Evolutionary conservation across 2,113 vertebrate species (phyloP).

Genomic region (Osmerus mordax): DNA sequence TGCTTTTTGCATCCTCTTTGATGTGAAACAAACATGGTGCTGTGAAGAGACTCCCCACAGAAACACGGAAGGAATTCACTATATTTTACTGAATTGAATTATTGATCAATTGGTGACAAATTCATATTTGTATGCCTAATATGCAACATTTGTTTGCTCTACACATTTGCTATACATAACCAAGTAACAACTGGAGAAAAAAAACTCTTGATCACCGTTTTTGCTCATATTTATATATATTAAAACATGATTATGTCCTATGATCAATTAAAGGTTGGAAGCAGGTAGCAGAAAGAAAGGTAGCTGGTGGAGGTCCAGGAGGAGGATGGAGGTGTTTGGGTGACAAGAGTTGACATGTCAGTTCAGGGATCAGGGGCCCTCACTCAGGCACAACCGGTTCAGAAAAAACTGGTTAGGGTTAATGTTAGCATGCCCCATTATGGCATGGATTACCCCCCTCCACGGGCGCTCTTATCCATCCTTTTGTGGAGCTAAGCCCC

Average conservation of each 20-base stretch:
- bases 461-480: conserved; percentile 58
- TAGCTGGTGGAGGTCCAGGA: background rate
- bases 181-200: no score
- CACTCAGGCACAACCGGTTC: conserved; percentile 38
- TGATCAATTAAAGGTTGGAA: background rate
- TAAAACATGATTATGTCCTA: no score
- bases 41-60: conserved; percentile 1
- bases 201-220: no score
- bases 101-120: no score
- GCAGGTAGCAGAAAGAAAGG: background rate
- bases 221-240: no score
- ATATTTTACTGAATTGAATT: background rate
- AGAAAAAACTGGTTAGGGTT: conserved; percentile 61
- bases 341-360: background rate
- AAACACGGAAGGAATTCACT: conserved; percentile 7
- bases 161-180: no score
- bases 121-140: no score
- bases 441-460: conserved; percentile 59
- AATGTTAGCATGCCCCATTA: conserved; percentile 52
- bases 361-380: conserved; percentile 18
- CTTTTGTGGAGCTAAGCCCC: conserved; percentile 70
- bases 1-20: conserved; percentile 50
- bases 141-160: no score
- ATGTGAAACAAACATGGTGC: conserved; percentile 40
- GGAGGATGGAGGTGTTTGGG: conserved; percentile 27